Percentiles rank a stretch among this genome's conserved stretches.
Conservation (phyloP, 1,140 invertebrate species). For the Geopemphigus sp. region DNA sequence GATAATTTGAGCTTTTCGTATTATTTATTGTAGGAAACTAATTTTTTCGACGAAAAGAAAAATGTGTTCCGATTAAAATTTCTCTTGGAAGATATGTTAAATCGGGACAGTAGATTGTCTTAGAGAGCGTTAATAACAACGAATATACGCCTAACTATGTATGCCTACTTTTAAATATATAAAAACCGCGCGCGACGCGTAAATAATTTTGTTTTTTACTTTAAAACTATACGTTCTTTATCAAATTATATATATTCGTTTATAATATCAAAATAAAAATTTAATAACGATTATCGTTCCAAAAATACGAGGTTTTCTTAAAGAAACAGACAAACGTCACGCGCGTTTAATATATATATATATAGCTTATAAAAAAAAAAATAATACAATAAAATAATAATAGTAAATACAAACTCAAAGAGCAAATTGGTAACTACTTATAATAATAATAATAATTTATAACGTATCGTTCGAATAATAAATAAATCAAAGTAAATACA, state of each 20-base stretch:
- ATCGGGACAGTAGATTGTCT: constrained; percentile 39
- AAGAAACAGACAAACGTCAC: constrained; percentile 25
- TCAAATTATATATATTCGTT: not conserved
- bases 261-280: not conserved
- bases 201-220: not conserved
- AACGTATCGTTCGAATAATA: constrained; percentile 39
- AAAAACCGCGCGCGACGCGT: constrained; percentile 4
- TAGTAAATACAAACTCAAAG: constrained; percentile 49
- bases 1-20: constrained; percentile 11
- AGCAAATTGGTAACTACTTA: constrained; percentile 45
- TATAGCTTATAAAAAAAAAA: constrained; percentile 27
- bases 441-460: constrained; percentile 29
- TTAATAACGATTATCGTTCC: not conserved
- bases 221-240: not conserved
- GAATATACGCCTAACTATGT: not conserved
- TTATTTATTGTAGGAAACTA: constrained; percentile 4
- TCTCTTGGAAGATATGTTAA: constrained; percentile 41
- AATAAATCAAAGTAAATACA: constrained; percentile 46
- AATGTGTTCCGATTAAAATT: not conserved
- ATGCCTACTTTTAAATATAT: not conserved
- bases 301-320: not conserved
- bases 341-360: not conserved
- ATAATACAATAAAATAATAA: constrained; percentile 46
- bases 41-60: constrained; percentile 1
- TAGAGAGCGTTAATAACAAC: constrained; percentile 47